A percentile compares a stretch with the other conserved stretches of the same genome.
phyloP scores from a whole-genome alignment of 2,888 invertebrate species.

The Pyrrhosoma nymphula region DNA sequence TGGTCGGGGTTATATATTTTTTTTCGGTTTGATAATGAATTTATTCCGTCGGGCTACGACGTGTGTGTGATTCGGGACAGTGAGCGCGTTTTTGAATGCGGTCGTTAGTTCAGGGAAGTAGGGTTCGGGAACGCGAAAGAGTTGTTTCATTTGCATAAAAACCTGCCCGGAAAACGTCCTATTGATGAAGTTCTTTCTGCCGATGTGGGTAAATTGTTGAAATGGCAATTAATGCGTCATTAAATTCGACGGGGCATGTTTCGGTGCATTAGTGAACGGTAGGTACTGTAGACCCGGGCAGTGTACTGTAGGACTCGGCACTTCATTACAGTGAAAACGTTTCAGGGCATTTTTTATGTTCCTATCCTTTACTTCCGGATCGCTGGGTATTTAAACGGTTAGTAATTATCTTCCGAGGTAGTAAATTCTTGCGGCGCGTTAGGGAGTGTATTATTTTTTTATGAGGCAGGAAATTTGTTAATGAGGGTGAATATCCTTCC shows the following conservation, averaged over 20 bases:
- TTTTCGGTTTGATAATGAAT: conserved; percentile 8
- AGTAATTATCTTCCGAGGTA: not conserved
- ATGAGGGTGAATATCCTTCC: not conserved
- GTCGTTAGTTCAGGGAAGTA: not conserved
- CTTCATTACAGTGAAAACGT: not conserved
- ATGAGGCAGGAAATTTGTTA: not conserved
- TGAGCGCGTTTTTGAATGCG: conserved; percentile 10
- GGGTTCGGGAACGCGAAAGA: not conserved
- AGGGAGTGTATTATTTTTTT: not conserved
- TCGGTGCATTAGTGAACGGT: not conserved
- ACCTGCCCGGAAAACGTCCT: not conserved
- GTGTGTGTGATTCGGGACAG: not conserved
- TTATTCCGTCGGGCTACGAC: conserved; percentile 5
- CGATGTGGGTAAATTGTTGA: conserved; percentile 31
- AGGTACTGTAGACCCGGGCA: not conserved
- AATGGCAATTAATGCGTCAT: conserved; percentile 12
- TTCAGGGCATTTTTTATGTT: not conserved
- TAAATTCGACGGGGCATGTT: not conserved
- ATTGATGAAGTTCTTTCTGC: conserved; percentile 32
- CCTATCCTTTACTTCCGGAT: not conserved
- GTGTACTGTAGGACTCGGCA: not conserved
- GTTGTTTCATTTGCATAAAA: conserved; percentile 30
- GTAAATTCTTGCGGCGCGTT: not conserved
- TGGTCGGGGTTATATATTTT: not conserved
- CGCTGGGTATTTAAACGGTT: not conserved